A percentile compares a stretch with the other conserved stretches of the same genome.
These are phyloP conservation scores for Mus pahari DNA, from an alignment of 2,113 vertebrate genomes.

Conservation along the genomic window DNA sequence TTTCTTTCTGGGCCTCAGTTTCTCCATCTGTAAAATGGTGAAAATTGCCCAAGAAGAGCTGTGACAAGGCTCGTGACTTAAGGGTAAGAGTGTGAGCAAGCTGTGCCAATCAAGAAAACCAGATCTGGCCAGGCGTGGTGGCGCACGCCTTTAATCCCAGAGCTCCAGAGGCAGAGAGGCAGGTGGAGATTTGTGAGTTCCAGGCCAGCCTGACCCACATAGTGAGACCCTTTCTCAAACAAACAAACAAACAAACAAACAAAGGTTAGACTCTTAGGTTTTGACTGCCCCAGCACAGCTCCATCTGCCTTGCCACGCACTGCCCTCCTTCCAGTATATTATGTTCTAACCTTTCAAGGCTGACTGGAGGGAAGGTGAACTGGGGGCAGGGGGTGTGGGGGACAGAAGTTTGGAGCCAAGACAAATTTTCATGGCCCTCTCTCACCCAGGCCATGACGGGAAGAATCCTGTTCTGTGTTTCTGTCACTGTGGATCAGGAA, in stretches of 20 bases:
- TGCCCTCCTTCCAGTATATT: neutral
- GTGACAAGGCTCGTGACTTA: neutral
- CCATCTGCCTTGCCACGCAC: neutral
- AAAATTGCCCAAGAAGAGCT: neutral
- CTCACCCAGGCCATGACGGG: neutral
- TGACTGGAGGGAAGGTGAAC: neutral
- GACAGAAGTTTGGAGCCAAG: neutral
- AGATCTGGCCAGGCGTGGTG: no score
- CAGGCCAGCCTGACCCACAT: neutral
- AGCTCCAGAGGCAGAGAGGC: neutral
- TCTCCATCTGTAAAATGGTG: neutral
- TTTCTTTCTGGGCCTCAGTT: neutral
- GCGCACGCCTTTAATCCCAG: no score
- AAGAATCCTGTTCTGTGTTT: neutral
- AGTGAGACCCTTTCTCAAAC: neutral
- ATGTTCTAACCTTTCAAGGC: neutral
- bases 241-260: neutral
- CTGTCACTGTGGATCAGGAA: neutral
- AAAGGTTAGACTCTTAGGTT: conserved; percentile 26
- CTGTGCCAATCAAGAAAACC: conserved; percentile 60
- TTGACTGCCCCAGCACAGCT: neutral
- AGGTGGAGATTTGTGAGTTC: neutral
- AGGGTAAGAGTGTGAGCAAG: neutral
- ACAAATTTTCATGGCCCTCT: neutral
- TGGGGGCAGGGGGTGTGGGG: neutral